phyloP scores from a whole-genome alignment of 2,797 vertebrate species.

The Alectoris magna region DNA sequence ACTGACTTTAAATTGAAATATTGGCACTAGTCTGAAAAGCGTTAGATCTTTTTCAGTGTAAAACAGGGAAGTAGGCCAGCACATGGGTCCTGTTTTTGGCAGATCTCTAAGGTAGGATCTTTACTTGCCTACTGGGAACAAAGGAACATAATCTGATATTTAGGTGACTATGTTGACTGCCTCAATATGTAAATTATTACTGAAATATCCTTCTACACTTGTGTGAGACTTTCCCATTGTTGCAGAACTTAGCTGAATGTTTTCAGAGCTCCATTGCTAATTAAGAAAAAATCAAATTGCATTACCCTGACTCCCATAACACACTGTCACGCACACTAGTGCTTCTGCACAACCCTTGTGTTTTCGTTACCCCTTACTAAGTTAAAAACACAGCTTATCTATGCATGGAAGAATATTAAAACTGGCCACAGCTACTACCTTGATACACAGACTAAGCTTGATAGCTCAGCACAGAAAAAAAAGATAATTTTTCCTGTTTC shows the following conservation, averaged over 20 bases:
- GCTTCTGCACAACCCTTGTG: background rate
- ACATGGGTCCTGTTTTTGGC: background rate
- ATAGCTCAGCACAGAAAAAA: background rate
- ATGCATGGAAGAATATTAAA: slow-evolving; percentile 8
- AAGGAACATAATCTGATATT: background rate
- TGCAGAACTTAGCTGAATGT: background rate
- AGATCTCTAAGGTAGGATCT: background rate
- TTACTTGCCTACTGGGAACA: background rate
- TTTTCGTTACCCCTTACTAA: slow-evolving; percentile 8
- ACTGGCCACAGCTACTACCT: background rate
- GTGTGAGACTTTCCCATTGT: background rate
- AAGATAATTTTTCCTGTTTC: background rate
- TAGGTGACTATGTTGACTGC: background rate
- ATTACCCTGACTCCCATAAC: background rate
- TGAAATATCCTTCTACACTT: background rate
- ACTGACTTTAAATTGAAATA: background rate
- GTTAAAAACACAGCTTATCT: slow-evolving; percentile 40
- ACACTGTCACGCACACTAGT: background rate
- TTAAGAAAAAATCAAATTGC: background rate
- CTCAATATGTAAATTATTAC: background rate
- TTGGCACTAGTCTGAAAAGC: background rate
- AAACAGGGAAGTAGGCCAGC: background rate
- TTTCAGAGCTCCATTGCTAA: background rate
- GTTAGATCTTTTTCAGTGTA: background rate
- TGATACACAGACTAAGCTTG: background rate